Conservation (phyloP, 2,888 invertebrate species). For the Ctenicera cuprea region DNA sequence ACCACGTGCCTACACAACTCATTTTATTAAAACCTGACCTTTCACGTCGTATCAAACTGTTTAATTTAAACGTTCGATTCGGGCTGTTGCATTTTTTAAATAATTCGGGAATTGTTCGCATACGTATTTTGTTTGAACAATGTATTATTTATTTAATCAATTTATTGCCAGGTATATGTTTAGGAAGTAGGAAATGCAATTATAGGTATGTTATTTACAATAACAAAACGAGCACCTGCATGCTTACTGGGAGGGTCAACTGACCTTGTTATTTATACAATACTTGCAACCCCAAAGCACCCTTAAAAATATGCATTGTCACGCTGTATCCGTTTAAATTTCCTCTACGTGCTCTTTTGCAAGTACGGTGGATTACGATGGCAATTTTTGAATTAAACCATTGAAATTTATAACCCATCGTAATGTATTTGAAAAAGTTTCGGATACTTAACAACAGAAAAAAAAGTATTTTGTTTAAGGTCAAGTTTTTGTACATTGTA, state of each 20-base stretch:
- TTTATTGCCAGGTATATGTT: no score
- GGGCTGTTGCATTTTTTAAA: not conserved
- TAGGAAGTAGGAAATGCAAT: no score
- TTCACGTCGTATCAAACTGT: not conserved
- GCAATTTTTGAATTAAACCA: not conserved
- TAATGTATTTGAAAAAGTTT: no score
- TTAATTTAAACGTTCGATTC: not conserved
- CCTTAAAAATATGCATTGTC: not conserved
- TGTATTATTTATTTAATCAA: no score
- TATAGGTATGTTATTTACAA: not conserved
- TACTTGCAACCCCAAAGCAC: not conserved
- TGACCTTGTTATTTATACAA: conserved; percentile 5
- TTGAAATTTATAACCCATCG: not conserved
- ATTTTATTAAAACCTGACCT: conserved; percentile 20
- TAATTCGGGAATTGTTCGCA: not conserved
- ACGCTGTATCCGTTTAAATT: not conserved
- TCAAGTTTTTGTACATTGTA: no score
- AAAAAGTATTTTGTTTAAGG: no score
- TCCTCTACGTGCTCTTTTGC: not conserved
- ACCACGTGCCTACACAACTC: conserved; percentile 21
- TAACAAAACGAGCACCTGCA: conserved; percentile 7
- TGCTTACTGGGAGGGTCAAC: conserved; percentile 2
- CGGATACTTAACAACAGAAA: no score
- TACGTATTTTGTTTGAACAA: not conserved
- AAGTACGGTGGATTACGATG: not conserved